phyloP scores from a whole-genome alignment of 1,140 invertebrate species.

The Liolophura sinensis region DNA sequence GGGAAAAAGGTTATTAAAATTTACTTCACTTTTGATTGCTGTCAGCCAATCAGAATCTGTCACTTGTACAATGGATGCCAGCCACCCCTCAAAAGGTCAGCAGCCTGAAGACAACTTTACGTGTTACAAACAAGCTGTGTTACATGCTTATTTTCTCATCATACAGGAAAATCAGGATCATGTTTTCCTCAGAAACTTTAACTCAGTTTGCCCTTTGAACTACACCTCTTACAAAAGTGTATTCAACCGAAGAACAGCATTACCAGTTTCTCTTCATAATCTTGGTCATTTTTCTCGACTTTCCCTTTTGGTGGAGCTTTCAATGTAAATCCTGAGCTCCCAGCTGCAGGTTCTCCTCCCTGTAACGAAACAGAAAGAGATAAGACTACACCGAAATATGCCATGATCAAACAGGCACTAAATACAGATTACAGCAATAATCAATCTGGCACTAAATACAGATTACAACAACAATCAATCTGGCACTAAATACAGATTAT shows the following conservation, averaged over 20 bases:
- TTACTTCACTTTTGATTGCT: too few species aligned
- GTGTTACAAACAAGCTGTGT: background rate
- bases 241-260: slow-evolving; percentile 49
- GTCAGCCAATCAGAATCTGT: background rate
- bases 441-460: background rate
- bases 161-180: background rate
- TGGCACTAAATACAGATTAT: background rate
- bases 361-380: background rate
- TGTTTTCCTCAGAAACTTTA: background rate
- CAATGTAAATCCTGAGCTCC: slow-evolving; percentile 40
- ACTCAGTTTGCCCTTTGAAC: background rate
- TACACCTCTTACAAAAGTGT: slow-evolving; percentile 3
- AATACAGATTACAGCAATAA: background rate
- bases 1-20: too few species aligned
- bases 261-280: slow-evolving; percentile 29
- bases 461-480: background rate
- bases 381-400: too few species aligned
- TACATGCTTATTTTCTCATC: background rate
- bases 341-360: slow-evolving; percentile 18
- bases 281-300: slow-evolving; percentile 23
- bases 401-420: background rate
- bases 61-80: background rate
- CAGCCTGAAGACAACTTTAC: too few species aligned
- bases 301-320: slow-evolving; percentile 49
- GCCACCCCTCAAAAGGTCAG: too few species aligned